These are phyloP conservation scores for Empidonax alnorum DNA, from an alignment of 2,113 vertebrate genomes.

Conservation along the genomic window DNA sequence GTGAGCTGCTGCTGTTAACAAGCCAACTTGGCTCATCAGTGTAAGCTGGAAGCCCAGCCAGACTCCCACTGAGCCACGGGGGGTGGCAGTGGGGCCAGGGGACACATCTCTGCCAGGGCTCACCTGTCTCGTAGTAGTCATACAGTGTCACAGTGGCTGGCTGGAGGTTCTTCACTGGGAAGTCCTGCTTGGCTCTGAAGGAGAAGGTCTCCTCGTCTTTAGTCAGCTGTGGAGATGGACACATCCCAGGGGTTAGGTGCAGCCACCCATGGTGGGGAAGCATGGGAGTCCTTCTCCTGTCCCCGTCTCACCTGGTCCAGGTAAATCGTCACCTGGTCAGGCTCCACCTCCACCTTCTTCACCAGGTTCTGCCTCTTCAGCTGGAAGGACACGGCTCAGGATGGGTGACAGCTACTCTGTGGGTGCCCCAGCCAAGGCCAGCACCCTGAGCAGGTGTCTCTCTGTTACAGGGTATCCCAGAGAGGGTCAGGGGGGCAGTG, in stretches of 20 bases:
- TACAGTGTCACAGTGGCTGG: background rate
- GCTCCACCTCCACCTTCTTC: slow-evolving; percentile 56
- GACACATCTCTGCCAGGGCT: fast-evolving
- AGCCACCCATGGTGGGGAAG: fast-evolving
- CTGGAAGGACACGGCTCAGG: background rate
- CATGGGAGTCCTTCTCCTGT: background rate
- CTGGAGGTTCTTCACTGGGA: slow-evolving; percentile 23
- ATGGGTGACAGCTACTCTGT: background rate
- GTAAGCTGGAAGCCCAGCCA: background rate
- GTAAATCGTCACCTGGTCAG: slow-evolving; percentile 36
- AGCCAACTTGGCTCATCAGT: background rate
- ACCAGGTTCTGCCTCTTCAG: slow-evolving; percentile 9
- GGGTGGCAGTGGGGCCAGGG: background rate
- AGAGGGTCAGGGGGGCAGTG: fast-evolving
- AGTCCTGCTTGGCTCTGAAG: slow-evolving; percentile 4
- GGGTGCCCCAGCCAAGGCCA: background rate
- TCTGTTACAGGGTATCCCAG: background rate
- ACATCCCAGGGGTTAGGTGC: background rate
- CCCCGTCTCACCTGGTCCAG: slow-evolving; percentile 48
- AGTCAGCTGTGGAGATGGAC: background rate
- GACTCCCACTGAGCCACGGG: background rate
- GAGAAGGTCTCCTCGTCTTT: background rate
- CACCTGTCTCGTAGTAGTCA: slow-evolving; percentile 48
- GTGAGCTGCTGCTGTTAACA: fast-evolving
- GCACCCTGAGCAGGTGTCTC: background rate